Conservation (phyloP, 2,113 vertebrate genomes). For the Lanius ludovicianus region DNA sequence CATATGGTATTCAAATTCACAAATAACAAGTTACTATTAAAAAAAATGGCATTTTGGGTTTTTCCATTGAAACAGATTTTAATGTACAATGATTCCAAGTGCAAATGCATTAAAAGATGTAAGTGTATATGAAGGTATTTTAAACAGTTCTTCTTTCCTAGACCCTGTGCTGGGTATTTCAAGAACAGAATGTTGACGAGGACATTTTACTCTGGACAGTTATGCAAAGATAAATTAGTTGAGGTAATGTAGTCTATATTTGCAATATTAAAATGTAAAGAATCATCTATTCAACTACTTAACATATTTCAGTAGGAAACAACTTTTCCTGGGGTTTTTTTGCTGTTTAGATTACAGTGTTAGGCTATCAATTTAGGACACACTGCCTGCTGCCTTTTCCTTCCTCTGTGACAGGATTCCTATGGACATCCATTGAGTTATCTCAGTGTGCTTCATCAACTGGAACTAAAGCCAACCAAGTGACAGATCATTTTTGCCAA, state of each 20-base stretch:
- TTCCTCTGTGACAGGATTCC: neutral
- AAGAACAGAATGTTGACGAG: neutral
- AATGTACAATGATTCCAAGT: neutral
- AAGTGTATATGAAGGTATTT: neutral
- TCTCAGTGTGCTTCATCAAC: neutral
- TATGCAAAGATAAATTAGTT: neutral
- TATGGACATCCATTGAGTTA: neutral
- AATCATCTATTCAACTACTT: neutral
- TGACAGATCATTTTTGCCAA: neutral
- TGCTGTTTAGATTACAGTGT: neutral
- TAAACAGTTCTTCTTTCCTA: neutral
- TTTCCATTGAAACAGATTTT: neutral
- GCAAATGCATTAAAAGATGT: neutral
- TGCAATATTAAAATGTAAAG: neutral
- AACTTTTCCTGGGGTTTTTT: neutral
- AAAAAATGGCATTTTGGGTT: neutral
- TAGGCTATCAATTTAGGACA: neutral
- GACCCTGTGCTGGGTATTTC: neutral
- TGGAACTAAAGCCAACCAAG: neutral
- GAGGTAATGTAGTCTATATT: neutral
- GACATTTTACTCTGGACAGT: neutral
- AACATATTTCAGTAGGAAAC: neutral
- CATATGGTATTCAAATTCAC: neutral
- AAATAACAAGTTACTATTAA: constrained; percentile 19
- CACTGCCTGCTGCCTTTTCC: neutral